Evolutionary conservation across 2,797 vertebrate genomes (phyloP).

Genomic region (Phataginus tricuspis): DNA sequence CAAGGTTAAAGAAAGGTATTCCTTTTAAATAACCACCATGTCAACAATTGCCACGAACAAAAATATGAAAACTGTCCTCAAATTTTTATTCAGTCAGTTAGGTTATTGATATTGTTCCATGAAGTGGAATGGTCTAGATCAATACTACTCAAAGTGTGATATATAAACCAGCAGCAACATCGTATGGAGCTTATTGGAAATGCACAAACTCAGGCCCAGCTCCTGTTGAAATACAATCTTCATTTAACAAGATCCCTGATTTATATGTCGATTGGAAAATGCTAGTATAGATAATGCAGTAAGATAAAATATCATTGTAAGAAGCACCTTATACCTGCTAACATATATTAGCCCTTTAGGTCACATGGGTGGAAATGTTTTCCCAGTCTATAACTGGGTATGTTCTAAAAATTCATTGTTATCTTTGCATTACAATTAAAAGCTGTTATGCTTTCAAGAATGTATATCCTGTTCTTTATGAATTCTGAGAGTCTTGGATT

Average conservation of each 20-base stretch:
- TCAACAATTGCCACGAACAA: not conserved
- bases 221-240: not conserved
- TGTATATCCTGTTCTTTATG: not conserved
- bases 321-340: not conserved
- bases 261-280: not conserved
- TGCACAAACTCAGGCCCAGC: not conserved
- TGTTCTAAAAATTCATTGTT: not conserved
- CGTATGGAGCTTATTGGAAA: not conserved
- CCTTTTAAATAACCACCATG: not conserved
- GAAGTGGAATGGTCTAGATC: not conserved
- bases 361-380: not conserved
- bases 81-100: not conserved
- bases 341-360: not conserved
- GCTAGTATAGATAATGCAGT: not conserved
- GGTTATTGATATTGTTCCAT: not conserved
- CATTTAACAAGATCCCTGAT: not conserved
- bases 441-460: not conserved
- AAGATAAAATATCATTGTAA: not conserved
- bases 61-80: not conserved
- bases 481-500: slow-evolving; percentile 1
- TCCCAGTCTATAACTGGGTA: not conserved
- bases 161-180: not conserved
- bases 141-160: not conserved
- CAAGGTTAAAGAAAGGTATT: not conserved
- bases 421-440: not conserved